A percentile compares a stretch with the other conserved stretches of the same genome.
phyloP scores from a whole-genome alignment of 2,888 invertebrate genomes.

The Aphodius granarius region DNA sequence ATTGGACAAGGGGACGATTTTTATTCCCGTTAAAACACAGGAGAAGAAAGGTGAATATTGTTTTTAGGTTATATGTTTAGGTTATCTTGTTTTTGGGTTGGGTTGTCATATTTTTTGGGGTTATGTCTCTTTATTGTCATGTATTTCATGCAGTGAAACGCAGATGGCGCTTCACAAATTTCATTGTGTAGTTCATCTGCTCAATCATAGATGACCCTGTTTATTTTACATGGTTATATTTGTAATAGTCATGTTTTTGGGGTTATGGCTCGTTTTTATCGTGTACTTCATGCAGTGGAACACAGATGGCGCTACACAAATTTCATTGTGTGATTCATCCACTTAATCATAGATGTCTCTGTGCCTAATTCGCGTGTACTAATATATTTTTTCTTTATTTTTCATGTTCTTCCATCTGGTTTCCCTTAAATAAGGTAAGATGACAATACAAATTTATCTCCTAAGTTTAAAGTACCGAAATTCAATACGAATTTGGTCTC shows the following conservation, averaged over 20 bases:
- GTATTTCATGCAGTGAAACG: too few species aligned
- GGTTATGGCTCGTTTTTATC: too few species aligned
- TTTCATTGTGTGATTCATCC: background rate
- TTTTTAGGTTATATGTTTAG: too few species aligned
- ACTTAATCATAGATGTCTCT: too few species aligned
- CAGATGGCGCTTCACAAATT: too few species aligned
- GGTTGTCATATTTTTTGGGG: background rate
- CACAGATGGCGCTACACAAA: too few species aligned
- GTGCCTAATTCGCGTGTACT: slow-evolving; percentile 26
- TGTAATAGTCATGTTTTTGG: too few species aligned
- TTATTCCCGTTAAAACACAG: slow-evolving; percentile 34
- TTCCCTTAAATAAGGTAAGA: slow-evolving; percentile 57
- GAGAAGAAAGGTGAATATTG: slow-evolving; percentile 49
- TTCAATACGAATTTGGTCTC: slow-evolving; percentile 13
- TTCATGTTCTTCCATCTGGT: slow-evolving; percentile 36
- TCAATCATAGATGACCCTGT: too few species aligned
- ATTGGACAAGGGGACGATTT: slow-evolving; percentile 39
- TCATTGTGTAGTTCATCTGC: too few species aligned
- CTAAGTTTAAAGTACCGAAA: slow-evolving; percentile 40
- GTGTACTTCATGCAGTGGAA: too few species aligned
- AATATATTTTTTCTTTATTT: slow-evolving; percentile 45
- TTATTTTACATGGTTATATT: too few species aligned
- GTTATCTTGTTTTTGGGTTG: background rate
- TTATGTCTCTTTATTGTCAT: too few species aligned
- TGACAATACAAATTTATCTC: slow-evolving; percentile 36